These are phyloP conservation scores for Carcharodon carcharias DNA, from an alignment of 2,797 vertebrate genomes.

Conservation along the genomic window DNA sequence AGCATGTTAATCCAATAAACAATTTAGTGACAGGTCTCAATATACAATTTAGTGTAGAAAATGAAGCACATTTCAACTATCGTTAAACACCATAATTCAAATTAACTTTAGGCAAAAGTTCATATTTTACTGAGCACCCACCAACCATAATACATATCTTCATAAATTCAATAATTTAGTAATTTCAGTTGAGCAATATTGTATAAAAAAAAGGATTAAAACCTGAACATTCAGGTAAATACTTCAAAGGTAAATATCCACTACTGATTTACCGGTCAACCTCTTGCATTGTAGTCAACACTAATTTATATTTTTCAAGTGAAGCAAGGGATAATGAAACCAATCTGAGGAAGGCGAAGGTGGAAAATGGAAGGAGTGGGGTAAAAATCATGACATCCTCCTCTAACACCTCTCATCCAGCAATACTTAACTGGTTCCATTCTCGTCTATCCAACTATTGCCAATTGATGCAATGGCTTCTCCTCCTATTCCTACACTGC, in stretches of 20 bases:
- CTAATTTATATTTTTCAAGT: neutral
- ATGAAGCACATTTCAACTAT: neutral
- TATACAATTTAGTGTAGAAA: neutral
- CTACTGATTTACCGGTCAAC: neutral
- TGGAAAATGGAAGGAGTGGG: neutral
- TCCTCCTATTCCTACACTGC: no score
- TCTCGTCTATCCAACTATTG: neutral
- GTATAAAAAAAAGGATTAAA: neutral
- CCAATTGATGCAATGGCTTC: neutral
- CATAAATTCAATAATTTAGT: neutral
- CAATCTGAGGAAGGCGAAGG: neutral
- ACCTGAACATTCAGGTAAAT: neutral
- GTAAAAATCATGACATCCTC: slow-evolving; percentile 41
- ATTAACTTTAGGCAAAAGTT: neutral
- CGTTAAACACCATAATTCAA: neutral
- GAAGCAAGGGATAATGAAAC: neutral
- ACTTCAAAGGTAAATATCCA: neutral
- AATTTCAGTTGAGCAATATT: neutral
- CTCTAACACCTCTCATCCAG: slow-evolving; percentile 40
- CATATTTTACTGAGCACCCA: neutral
- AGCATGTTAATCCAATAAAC: neutral
- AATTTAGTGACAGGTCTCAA: neutral
- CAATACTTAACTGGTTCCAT: slow-evolving; percentile 40
- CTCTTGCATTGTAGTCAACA: neutral
- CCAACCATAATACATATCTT: neutral